Percentiles rank a stretch among this genome's conserved stretches.
Conservation (phyloP, 2,113 vertebrate species). For the Pachyramphus minor region DNA sequence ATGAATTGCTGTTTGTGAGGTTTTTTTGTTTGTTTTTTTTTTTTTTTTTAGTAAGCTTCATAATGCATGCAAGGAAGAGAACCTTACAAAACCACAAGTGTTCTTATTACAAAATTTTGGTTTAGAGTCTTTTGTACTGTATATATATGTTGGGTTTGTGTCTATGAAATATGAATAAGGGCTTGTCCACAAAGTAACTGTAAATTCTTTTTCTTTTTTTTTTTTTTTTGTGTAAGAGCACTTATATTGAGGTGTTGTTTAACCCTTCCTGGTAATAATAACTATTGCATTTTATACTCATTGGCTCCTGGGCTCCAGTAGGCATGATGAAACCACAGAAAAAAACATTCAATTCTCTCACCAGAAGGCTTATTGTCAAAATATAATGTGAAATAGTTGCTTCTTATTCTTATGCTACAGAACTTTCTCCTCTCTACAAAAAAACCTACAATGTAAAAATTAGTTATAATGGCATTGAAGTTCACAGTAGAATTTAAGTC, state of each 20-base stretch:
- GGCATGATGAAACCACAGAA: not conserved
- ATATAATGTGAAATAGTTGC: not conserved
- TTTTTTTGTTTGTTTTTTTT: too few relatives aligned
- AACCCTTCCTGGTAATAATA: not conserved
- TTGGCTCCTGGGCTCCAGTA: not conserved
- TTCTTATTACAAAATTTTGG: not conserved
- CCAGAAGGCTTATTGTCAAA: not conserved
- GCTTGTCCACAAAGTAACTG: not conserved
- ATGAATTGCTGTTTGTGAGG: not conserved
- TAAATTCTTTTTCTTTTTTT: not conserved
- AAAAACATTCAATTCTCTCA: not conserved
- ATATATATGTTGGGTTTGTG: not conserved
- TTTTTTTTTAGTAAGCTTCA: not conserved
- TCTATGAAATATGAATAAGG: not conserved
- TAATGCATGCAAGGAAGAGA: not conserved
- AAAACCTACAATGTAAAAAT: not conserved
- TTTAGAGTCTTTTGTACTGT: not conserved
- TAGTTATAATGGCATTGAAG: not conserved
- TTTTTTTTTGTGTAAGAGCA: not conserved
- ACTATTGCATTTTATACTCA: not conserved
- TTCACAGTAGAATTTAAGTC: not conserved
- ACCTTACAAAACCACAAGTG: not conserved
- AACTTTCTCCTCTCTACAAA: not conserved
- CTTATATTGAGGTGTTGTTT: not conserved
- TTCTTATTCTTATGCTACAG: not conserved